Evolutionary conservation across 2,113 vertebrate genomes (phyloP), one percentile per base, ranked within the genome.

Genomic region (Illadopsis cleaveri): DNA sequence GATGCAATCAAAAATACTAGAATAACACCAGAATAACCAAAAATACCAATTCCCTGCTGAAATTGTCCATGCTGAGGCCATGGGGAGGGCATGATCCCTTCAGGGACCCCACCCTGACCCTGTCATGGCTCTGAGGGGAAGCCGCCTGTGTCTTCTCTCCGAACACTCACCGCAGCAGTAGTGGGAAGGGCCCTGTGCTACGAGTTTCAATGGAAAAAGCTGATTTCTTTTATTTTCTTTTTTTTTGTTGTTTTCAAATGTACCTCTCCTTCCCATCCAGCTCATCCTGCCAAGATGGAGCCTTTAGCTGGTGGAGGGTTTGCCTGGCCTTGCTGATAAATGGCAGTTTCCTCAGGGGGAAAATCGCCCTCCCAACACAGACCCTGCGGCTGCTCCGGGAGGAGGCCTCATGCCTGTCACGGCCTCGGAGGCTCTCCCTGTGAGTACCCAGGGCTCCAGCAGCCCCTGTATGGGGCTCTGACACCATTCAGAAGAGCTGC

Each of bases 141-240:
- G 8, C 8, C 0, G 0, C 19, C 42, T 12, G 8, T 0, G 0
- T 33, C 44, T 44, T 24, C 58, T 38, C 27, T 56, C 56, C n/a
- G 12, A 44, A 81, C n/a, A 37, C 23, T 48, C 69, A 21, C 18
- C 9, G 5, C 37, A 69, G 23, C 31, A 53, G 14, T 1, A 28
- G 19, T 13, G 50, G 28, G 16, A 61, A 71, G 16, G 16, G 53
- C 22, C 30, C 37, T 3, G 8, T 16, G 31, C 9, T 25, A 30
- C 24, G 25, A 42, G 3, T 30, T n/a, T 42, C 18, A 12, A 28
- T 38, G 35, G 15, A 42, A 50, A 70, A 62, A 73, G 11, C 1
- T 1, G 7, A 3, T 18, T 38, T 30, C 2, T 18, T 20, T 17
- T 37, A 0, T 8, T 60, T 44, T 19, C 2, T 5, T 12, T 17